Percentiles rank a stretch among this genome's conserved stretches.
Conservation (phyloP, 1,140 invertebrate species). For the Tachypleus tridentatus region DNA sequence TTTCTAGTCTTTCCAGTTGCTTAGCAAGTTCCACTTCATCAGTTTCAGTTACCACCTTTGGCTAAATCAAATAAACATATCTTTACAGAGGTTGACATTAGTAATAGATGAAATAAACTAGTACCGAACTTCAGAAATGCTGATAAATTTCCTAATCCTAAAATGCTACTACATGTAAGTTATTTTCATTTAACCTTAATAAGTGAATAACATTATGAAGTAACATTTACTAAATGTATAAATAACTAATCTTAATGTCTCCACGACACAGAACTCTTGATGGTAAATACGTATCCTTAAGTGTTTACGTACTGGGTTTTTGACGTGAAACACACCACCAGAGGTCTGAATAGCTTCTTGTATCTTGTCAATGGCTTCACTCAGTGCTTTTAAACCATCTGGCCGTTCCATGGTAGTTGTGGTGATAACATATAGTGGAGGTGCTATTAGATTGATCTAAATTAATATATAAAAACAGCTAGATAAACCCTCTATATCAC, state of each 20-base stretch:
- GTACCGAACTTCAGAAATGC: too few relatives aligned
- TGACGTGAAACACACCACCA: slow-evolving; percentile 86
- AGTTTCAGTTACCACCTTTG: slow-evolving; percentile 94
- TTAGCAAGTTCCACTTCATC: slow-evolving; percentile 93
- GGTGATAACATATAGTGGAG: slow-evolving; percentile 96
- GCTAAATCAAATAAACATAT: slow-evolving; percentile 43
- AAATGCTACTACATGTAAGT: too few relatives aligned
- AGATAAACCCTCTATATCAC: too few relatives aligned
- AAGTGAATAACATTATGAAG: too few relatives aligned
- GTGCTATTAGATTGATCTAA: slow-evolving; percentile 93
- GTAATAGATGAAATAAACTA: too few relatives aligned
- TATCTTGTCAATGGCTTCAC: slow-evolving; percentile 79
- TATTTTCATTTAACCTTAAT: too few relatives aligned
- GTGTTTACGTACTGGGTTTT: slow-evolving; percentile 75
- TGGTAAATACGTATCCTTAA: too few relatives aligned
- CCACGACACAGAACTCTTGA: background rate
- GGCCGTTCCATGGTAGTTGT: slow-evolving; percentile 92
- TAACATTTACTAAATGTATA: too few relatives aligned
- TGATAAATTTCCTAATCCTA: too few relatives aligned
- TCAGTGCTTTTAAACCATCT: slow-evolving; percentile 78
- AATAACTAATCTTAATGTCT: background rate
- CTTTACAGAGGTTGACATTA: too few relatives aligned
- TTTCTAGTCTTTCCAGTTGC: slow-evolving; percentile 84
- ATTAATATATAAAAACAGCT: background rate
- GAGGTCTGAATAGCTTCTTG: slow-evolving; percentile 64